Conservation (phyloP, 1,140 invertebrate genomes). For the Caerostris extrusa region DNA sequence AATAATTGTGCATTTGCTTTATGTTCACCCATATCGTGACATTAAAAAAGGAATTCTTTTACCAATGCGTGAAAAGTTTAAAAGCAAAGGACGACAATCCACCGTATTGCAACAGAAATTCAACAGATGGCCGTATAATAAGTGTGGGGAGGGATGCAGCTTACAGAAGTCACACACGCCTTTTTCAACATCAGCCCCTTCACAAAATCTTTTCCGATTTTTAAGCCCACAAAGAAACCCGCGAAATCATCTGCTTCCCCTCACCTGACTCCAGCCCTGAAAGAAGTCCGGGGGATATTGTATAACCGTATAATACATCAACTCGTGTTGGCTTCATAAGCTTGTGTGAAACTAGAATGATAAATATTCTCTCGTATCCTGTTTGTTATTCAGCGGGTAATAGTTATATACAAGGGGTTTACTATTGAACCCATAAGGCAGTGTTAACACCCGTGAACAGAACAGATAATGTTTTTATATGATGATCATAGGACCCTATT, state of each 20-base stretch:
- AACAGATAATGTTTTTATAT: constrained; percentile 69
- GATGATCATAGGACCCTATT: constrained; percentile 45
- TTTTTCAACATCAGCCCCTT: constrained; percentile 48
- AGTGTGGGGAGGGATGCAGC: background rate
- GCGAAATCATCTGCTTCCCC: constrained; percentile 33
- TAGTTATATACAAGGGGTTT: constrained; percentile 49
- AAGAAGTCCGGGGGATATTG: constrained; percentile 8
- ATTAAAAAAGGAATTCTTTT: background rate
- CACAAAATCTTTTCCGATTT: constrained; percentile 41
- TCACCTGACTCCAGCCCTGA: background rate
- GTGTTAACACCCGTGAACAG: constrained; percentile 46
- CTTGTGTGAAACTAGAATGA: constrained; percentile 35
- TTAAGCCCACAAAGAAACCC: constrained; percentile 18
- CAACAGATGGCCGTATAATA: constrained; percentile 60
- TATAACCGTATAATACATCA: constrained; percentile 49
- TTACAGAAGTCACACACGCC: constrained; percentile 44
- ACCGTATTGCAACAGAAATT: background rate
- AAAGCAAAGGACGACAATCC: background rate
- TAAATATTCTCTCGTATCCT: constrained; percentile 59
- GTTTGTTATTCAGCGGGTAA: constrained; percentile 40
- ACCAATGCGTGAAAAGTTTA: background rate
- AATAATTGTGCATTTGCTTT: too few relatives aligned
- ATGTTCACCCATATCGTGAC: background rate
- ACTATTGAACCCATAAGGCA: background rate
- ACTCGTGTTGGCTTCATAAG: background rate